Percentiles rank a stretch among this genome's conserved stretches.
phyloP scores from a whole-genome alignment of 2,888 invertebrate species.

The Griposia aprilina region DNA sequence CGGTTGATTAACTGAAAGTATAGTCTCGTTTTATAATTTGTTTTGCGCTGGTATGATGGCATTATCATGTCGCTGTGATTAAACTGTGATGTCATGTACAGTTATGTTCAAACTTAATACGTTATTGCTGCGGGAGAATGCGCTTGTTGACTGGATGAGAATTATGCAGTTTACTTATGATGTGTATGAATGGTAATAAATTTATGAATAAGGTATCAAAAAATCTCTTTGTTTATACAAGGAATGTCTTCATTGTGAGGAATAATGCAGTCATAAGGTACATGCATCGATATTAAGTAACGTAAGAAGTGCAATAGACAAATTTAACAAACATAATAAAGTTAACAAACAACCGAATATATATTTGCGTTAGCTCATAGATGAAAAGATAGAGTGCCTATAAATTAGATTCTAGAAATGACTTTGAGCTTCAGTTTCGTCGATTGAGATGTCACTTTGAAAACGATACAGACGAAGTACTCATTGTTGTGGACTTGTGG shows the following conservation, averaged over 20 bases:
- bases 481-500: background rate
- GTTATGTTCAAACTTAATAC: slow-evolving; percentile 28
- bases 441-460: background rate
- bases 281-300: background rate
- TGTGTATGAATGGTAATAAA: background rate
- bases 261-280: background rate
- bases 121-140: slow-evolving; percentile 2
- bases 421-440: background rate
- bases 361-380: background rate
- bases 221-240: background rate
- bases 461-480: background rate
- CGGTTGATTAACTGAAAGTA: slow-evolving; percentile 56
- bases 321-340: background rate
- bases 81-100: slow-evolving; percentile 34
- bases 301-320: background rate
- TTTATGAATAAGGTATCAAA: background rate
- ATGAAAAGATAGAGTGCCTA: background rate
- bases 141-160: background rate
- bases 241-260: background rate
- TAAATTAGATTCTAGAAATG: slow-evolving; percentile 1
- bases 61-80: slow-evolving; percentile 40
- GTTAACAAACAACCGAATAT: background rate
- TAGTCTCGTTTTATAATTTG: slow-evolving; percentile 54
- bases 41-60: slow-evolving; percentile 20
- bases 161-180: background rate